Percentiles rank a stretch among this genome's conserved stretches.
These are phyloP conservation scores for Actinemys pallida DNA, from an alignment of 2,113 vertebrate genomes.

Conservation along the genomic window DNA sequence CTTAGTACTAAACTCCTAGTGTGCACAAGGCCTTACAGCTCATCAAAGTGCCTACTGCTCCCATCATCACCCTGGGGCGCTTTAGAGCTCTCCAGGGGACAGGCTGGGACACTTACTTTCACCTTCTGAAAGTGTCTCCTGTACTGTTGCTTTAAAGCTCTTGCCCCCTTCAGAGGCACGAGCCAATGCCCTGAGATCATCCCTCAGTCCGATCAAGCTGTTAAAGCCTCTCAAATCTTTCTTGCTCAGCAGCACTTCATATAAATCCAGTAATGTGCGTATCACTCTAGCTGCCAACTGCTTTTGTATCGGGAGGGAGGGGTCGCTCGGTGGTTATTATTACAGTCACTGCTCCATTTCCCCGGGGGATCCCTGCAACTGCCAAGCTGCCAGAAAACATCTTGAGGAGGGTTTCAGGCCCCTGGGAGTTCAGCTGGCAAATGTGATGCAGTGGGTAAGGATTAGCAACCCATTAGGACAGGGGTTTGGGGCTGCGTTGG, in stretches of 20 bases:
- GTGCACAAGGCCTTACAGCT: fast-evolving
- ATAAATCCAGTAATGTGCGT: conserved; percentile 72
- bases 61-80: neutral
- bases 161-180: neutral
- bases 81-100: fast-evolving
- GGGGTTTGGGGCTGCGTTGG: conserved; percentile 24
- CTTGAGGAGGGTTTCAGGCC: conserved; percentile 7
- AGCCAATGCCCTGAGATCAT: conserved; percentile 76
- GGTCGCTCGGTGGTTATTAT: neutral
- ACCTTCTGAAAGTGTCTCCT: neutral
- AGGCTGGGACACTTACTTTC: neutral
- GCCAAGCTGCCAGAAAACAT: neutral
- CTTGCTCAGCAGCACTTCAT: conserved; percentile 76
- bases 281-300: conserved; percentile 67
- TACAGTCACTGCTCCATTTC: neutral
- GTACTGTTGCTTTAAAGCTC: conserved; percentile 36
- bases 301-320: conserved; percentile 30
- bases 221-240: conserved; percentile 75
- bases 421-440: conserved; percentile 45
- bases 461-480: conserved; percentile 65
- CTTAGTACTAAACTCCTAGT: fast-evolving
- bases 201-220: conserved; percentile 65
- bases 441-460: conserved; percentile 30
- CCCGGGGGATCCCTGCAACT: conserved; percentile 21
- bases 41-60: neutral